Percentiles rank a stretch among this genome's conserved stretches.
phyloP scores from a whole-genome alignment of 23 tunicate genomes.

The Ascidia mentula region DNA sequence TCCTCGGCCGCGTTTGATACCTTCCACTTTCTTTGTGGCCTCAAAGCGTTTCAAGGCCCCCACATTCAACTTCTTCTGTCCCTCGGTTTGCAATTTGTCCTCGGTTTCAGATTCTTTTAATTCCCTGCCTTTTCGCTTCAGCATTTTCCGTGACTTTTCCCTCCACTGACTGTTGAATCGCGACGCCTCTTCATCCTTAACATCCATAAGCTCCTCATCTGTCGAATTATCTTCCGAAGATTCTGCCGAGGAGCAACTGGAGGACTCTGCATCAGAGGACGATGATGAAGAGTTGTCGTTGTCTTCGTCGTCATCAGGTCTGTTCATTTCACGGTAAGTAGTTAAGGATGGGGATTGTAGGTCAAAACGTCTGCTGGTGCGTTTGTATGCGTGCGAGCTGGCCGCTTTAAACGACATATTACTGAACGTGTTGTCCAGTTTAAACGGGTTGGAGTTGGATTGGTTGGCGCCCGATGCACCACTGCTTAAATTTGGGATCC shows the following conservation, averaged over 20 bases:
- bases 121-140: neutral
- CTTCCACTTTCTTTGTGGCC: neutral
- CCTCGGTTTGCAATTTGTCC: neutral
- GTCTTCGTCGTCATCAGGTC: conserved; percentile 46
- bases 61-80: neutral
- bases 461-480: neutral
- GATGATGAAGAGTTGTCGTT: conserved; percentile 51
- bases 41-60: neutral
- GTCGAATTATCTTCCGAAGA: conserved; percentile 65
- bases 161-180: conserved; percentile 15
- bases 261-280: conserved; percentile 58
- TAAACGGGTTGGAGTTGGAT: conserved; percentile 23
- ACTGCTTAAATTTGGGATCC: conserved; percentile 33
- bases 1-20: conserved; percentile 50
- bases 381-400: neutral
- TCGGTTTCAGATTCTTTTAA: neutral
- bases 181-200: neutral
- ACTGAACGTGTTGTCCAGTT: conserved; percentile 17
- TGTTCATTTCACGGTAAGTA: conserved; percentile 61
- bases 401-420: conserved; percentile 26
- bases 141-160: conserved; percentile 10
- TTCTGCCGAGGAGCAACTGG: conserved; percentile 52
- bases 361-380: neutral
- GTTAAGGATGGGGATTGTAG: conserved; percentile 44
- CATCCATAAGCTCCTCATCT: conserved; percentile 21